phyloP scores from a whole-genome alignment of 2,888 invertebrate species.

The Synanthedon andrenaeformis region DNA sequence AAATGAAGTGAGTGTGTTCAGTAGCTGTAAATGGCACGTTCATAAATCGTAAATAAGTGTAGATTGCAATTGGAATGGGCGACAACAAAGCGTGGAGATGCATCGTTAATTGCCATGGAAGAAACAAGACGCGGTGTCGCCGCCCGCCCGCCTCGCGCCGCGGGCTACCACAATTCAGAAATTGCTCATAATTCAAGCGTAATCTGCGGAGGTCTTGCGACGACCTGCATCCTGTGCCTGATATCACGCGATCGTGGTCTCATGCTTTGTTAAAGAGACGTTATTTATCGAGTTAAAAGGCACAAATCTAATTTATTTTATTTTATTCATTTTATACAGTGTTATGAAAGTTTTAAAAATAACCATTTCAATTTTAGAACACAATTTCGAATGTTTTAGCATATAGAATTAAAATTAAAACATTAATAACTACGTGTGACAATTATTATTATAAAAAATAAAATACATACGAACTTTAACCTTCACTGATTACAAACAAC shows the following conservation, averaged over 20 bases:
- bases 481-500: too few relatives aligned
- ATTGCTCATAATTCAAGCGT: slow-evolving; percentile 53
- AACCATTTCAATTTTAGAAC: too few relatives aligned
- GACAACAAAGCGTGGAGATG: slow-evolving; percentile 7
- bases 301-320: too few relatives aligned
- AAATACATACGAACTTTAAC: too few relatives aligned
- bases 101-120: slow-evolving; percentile 12
- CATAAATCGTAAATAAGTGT: background rate
- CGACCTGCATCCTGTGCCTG: slow-evolving; percentile 46
- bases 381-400: too few relatives aligned
- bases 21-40: background rate
- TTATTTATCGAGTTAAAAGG: too few relatives aligned
- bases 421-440: too few relatives aligned
- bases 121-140: slow-evolving; percentile 10
- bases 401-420: too few relatives aligned
- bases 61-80: slow-evolving; percentile 2
- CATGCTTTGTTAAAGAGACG: slow-evolving; percentile 27
- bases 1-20: background rate
- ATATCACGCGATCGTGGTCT: slow-evolving; percentile 28
- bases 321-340: too few relatives aligned
- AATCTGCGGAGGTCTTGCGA: slow-evolving; percentile 37
- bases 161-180: slow-evolving; percentile 39
- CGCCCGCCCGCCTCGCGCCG: slow-evolving; percentile 16
- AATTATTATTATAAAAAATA: too few relatives aligned
- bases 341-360: too few relatives aligned